Evolutionary conservation across 2,888 invertebrate genomes (phyloP), one percentile per base, ranked within the genome.

Genomic region (Criorhina ranunculi): DNA sequence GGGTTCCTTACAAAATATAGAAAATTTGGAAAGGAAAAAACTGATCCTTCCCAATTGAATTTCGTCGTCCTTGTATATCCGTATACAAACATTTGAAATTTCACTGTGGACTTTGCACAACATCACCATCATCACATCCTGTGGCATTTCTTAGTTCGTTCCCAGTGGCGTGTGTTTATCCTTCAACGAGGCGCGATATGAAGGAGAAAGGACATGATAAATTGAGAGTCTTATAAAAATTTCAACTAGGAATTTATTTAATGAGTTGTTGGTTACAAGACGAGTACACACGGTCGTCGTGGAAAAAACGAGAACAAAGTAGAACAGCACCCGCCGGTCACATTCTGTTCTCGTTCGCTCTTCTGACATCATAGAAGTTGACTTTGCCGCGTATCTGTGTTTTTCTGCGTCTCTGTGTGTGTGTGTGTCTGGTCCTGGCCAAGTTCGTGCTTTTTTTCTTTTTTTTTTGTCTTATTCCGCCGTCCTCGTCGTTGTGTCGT

Each of bases 11-110:
- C 12, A 17, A 11, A 64, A 64, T 60, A 9, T 42, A 51, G 42
- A 51, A 76, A 53, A 73, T 53, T 64, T 53, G 29, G 53, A 70
- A 75, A 40, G 69, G n/a, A n/a, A 69, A 49, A 70, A 70, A 76
- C 86, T 70, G 86, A 86, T 86, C 86, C 86, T 81, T 85, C 72
- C 81, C 86, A 86, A 86, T 86, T 86, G 86, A 86, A 86, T 81
- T 76, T 85, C 29, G 40, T 67, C 60, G 17, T 37, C 19, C 67
- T 24, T 31, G 11, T 46, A 53, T 15, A 17, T 51, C 31, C 17
- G 42, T n/a, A 60, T 9, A 33, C 46, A 29, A 4, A 42, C 15
- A 44, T 42, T 9, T 2, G 29, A 37, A 51, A 55, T 70, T 57
- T 44, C 37, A 40, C 37, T 53, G 57, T 75, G 73, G 75, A 72